phyloP scores from a whole-genome alignment of 92 coral and sea anemone species.

The Parazoanthus darwini region DNA sequence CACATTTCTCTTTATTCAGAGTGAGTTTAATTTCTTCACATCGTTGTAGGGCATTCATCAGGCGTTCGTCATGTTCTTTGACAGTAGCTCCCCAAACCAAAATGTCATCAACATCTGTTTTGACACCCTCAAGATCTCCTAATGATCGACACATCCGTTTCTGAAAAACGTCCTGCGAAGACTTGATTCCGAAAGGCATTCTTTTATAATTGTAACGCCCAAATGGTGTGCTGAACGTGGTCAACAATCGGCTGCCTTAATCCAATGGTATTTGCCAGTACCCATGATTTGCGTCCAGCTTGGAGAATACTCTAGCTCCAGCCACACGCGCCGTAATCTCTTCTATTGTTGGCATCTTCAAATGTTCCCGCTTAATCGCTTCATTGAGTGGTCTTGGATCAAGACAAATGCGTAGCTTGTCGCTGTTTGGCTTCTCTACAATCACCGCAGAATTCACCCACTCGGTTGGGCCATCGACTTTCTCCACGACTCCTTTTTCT shows the following conservation, averaged over 20 bases:
- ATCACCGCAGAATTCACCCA: slow-evolving; percentile 32
- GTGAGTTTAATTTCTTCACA: slow-evolving; percentile 6
- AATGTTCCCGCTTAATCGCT: slow-evolving; percentile 43
- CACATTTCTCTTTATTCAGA: slow-evolving; percentile 45
- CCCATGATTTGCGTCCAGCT: slow-evolving; percentile 21
- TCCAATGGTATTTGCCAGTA: slow-evolving; percentile 39
- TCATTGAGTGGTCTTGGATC: slow-evolving; percentile 8
- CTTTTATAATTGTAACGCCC: slow-evolving; percentile 31
- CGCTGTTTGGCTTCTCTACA: slow-evolving; percentile 29
- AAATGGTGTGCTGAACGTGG: background rate
- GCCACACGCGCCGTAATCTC: slow-evolving; percentile 20
- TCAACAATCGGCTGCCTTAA: slow-evolving; percentile 2
- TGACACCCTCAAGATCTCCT: slow-evolving; percentile 48
- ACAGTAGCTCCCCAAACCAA: slow-evolving; percentile 44
- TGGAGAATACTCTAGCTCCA: slow-evolving; percentile 24
- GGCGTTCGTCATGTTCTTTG: slow-evolving; percentile 48
- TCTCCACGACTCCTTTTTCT: slow-evolving; percentile 36
- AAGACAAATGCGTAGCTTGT: slow-evolving; percentile 5
- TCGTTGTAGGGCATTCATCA: slow-evolving; percentile 46
- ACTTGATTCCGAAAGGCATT: slow-evolving; percentile 49
- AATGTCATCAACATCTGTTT: slow-evolving; percentile 51
- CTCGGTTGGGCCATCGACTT: slow-evolving; percentile 17
- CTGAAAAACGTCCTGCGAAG: slow-evolving; percentile 48
- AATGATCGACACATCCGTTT: slow-evolving; percentile 41
- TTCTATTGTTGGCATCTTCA: slow-evolving; percentile 30